Base-by-base conservation (phyloP, 2,888 invertebrate species). In the Schizaphis graminum region DNA sequence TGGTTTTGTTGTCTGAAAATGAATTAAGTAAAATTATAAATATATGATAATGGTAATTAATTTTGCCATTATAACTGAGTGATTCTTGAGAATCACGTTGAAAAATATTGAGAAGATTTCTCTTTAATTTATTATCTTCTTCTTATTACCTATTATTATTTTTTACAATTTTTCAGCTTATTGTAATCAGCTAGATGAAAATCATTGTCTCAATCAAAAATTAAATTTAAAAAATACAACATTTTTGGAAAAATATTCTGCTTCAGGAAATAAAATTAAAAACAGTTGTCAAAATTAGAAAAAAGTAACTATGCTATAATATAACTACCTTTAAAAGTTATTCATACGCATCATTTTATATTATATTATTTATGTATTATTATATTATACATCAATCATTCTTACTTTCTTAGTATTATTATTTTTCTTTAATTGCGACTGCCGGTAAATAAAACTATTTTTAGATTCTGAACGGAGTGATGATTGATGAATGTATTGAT, bases 1-100 rank as follows among this genome's bases (percentile, higher is more conserved):
- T 88, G 49, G 61, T 49, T 86, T 88, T 92, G 8, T 53, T 53
- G 5, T 44, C 92, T 92, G 67, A 28, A 88, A 91, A 87, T 35
- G 0, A 35, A 8, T 21, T 77, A 57, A 87, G 3, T 7, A 44
- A 44, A 41, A 28, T 67, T 11, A 35, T 1, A 77, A 77, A 77
- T 3, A 8, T 21, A 77, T 8, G 77, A 77, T 35, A 16, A 35
- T 35, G 21, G 0, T 35, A 8, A 77, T 77, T 0, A 77, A 77
- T 41, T 41, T 35, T 2, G 8, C 7, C 21, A 77, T 35, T 77
- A 35, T 35, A 77, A 41, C 35, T 41, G 21, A 77, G 21, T 35
- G 7, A 21, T 35, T 77, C 35, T 1, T 77, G 21, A 16, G 21
- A 53, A 53, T 53, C 3, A 21, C 5, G 16, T 53, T 53, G 53